Evolutionary conservation across 1,140 invertebrate species (phyloP).

Genomic region (Cydia strobilella): DNA sequence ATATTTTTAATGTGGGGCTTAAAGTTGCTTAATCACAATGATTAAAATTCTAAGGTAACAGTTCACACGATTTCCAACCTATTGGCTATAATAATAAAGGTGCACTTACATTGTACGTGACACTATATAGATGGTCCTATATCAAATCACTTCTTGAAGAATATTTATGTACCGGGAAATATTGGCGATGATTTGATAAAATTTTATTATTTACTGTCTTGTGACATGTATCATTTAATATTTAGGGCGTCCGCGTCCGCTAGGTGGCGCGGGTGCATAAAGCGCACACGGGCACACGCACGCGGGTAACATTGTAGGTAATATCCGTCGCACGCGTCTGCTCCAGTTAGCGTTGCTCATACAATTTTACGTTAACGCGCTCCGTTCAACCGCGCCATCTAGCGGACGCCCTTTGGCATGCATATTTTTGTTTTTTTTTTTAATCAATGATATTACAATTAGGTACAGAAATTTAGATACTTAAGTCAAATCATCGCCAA

Average conservation of each 20-base stretch:
- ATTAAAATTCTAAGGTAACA: background rate
- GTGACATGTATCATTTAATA: no score
- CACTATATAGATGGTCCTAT: constrained; percentile 58
- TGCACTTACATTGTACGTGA: constrained; percentile 57
- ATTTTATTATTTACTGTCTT: background rate
- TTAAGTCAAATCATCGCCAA: background rate
- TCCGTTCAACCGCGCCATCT: no score
- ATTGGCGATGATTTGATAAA: constrained; percentile 12
- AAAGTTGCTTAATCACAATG: background rate
- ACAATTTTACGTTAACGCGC: no score
- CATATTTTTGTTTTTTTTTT: no score
- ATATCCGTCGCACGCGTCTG: no score
- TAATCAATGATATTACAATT: background rate
- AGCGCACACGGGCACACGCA: no score
- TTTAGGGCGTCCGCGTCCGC: no score
- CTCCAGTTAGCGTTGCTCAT: no score
- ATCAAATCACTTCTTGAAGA: constrained; percentile 16
- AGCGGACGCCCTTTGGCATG: no score
- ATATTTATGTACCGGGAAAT: background rate
- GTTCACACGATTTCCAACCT: constrained; percentile 33
- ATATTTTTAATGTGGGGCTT: background rate
- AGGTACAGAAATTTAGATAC: background rate
- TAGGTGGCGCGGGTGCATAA: no score
- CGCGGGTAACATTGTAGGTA: no score
- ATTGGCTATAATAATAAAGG: constrained; percentile 46